Conservation (phyloP, 1,140 invertebrate species). For the Brevipalpus yothersi region DNA sequence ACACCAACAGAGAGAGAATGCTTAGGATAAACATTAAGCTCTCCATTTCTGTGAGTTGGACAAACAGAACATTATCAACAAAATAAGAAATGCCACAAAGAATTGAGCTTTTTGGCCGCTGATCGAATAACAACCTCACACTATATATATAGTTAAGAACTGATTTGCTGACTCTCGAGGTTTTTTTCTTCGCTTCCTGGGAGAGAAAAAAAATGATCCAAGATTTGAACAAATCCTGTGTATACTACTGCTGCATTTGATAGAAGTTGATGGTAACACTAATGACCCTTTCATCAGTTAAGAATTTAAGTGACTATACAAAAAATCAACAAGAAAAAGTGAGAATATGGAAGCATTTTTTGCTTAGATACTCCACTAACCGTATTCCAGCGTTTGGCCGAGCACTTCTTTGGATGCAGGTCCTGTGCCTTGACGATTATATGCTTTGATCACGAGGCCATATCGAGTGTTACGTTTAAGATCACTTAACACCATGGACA, state of each 20-base stretch:
- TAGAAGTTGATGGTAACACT: neutral
- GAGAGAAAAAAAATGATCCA: too few species aligned
- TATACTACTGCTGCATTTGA: too few species aligned
- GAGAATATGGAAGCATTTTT: too few species aligned
- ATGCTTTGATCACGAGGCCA: constrained; percentile 24
- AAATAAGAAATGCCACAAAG: neutral
- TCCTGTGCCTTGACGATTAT: constrained; percentile 31
- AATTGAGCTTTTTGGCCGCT: too few species aligned
- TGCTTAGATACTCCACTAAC: neutral
- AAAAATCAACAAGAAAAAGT: neutral
- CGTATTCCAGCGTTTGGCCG: constrained; percentile 15
- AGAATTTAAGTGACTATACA: neutral
- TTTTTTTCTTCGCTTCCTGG: too few species aligned
- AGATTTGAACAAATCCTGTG: too few species aligned
- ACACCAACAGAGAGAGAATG: too few species aligned
- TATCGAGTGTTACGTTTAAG: constrained; percentile 20
- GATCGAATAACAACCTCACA: too few species aligned
- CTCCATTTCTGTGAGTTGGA: too few species aligned
- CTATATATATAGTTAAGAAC: too few species aligned
- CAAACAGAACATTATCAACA: neutral
- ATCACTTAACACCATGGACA: constrained; percentile 8
- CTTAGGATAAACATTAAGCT: too few species aligned
- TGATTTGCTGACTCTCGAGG: too few species aligned
- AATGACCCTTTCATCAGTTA: neutral
- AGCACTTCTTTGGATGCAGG: constrained; percentile 19